Base-by-base conservation (phyloP, 1,140 invertebrate genomes). In the Drosophila eugracilis region DNA sequence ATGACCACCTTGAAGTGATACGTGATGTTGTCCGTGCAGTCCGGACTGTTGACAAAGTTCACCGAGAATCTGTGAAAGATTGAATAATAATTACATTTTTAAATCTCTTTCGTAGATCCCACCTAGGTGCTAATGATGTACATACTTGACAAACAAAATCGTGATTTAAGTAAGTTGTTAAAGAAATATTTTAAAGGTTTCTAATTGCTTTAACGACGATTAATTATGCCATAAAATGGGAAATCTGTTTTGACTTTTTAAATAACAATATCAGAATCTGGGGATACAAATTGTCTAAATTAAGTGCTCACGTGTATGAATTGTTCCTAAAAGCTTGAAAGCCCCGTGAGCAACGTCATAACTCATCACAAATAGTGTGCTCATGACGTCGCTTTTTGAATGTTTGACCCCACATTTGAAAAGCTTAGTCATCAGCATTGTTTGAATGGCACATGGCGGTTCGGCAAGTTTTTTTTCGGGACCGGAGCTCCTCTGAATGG, bases 1-100 rank as follows among this genome's bases (percentile, higher is more conserved):
- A 91, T 26, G 19, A 74, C 47, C 26, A 80, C 77, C 60, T 91
- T 91, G 34, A 91, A 91, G 48, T 91, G 90, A 54, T 91, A 91
- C 1, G 90, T 81, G 30, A 91, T 86, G 54, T 90, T 76, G 24
- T 81, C 70, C 47, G 89, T 73, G 67, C 70, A 67, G 28, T 53
- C 69, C 15, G 59, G 24, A 26, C 75, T 80, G 55, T 90, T 89
- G 5, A 85, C 88, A 49, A 91, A 91, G 52, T 91, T 91, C 4
- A 91, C 76, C 9, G 90, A 91, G 67, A 90, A 91, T 65, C 90
- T 91, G 55, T 32, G n/a, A 60, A 48, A 26, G 7, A 69, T 22
- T 44, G 9, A 12, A 36, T 44, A 50, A 24, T 6, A 24, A 26
- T 39, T 32, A 14, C 0, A 10, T 34, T n/a, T 52, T 17, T 21